A percentile compares a stretch with the other conserved stretches of the same genome.
Evolutionary conservation across 1,140 invertebrate species (phyloP).

Genomic region (Danaus plexippus): DNA sequence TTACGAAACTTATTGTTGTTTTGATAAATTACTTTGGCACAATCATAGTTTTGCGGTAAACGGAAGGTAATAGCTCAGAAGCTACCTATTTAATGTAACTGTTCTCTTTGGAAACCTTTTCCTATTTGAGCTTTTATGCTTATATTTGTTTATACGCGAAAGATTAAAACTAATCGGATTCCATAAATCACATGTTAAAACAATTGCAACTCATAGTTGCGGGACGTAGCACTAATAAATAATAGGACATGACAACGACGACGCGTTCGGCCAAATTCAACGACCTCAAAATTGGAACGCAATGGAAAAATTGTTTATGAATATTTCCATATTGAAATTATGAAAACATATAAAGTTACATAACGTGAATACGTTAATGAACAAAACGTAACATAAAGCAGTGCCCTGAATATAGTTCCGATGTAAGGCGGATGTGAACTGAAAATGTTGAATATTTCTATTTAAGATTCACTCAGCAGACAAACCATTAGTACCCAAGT

Average conservation of each 20-base stretch:
- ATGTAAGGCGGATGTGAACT: too few species aligned
- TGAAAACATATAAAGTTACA: too few species aligned
- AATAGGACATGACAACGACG: conserved; percentile 10
- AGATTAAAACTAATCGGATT: conserved; percentile 4
- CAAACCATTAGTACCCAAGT: conserved; percentile 12
- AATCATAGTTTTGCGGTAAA: conserved; percentile 14
- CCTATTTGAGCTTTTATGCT: neutral
- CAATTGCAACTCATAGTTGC: conserved; percentile 4
- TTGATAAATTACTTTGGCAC: conserved; percentile 14
- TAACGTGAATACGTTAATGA: too few species aligned
- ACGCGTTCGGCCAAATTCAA: conserved; percentile 3
- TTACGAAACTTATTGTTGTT: conserved; percentile 22
- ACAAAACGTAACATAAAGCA: too few species aligned
- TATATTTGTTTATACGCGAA: neutral
- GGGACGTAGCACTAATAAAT: conserved; percentile 12
- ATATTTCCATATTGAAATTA: too few species aligned
- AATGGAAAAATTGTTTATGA: too few species aligned
- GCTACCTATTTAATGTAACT: neutral
- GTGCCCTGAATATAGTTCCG: too few species aligned
- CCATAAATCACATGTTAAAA: conserved; percentile 5
- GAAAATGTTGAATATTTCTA: conserved; percentile 7
- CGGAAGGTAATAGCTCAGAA: neutral
- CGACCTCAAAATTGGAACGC: too few species aligned
- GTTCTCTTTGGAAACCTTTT: too few species aligned
- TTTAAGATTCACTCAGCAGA: conserved; percentile 10